Conservation (phyloP, 2,113 vertebrate species). For the Solenodon paradoxus region DNA sequence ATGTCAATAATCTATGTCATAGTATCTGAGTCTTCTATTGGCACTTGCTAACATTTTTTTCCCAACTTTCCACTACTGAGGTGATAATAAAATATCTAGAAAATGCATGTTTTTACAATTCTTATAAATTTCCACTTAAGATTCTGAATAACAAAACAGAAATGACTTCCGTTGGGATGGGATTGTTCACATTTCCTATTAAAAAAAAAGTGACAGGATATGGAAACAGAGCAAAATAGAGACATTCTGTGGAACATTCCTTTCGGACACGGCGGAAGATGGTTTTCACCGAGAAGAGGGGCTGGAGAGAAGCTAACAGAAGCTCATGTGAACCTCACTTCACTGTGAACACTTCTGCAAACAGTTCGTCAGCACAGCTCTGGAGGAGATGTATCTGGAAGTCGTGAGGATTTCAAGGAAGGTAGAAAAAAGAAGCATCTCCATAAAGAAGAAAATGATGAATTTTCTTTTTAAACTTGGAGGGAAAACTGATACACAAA, state of each 20-base stretch:
- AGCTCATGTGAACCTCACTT: neutral
- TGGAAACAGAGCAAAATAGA: constrained; percentile 2
- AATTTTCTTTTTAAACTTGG: neutral
- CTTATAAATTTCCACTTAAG: neutral
- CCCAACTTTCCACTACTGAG: neutral
- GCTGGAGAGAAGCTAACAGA: neutral
- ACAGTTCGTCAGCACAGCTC: neutral
- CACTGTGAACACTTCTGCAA: neutral
- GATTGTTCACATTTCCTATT: neutral
- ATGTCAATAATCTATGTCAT: neutral
- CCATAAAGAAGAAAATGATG: neutral
- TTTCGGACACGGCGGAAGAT: neutral
- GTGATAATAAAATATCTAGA: neutral
- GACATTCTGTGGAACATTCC: neutral
- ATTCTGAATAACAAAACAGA: neutral
- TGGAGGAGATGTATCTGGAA: neutral
- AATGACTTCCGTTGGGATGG: neutral
- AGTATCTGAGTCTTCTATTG: neutral
- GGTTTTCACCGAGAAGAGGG: neutral
- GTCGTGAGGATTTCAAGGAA: neutral
- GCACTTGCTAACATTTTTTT: neutral
- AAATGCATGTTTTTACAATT: neutral
- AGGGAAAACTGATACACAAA: neutral
- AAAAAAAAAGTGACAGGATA: neutral
- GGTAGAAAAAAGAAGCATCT: neutral